Percentiles rank a stretch among this genome's conserved stretches.
Evolutionary conservation across 2,888 invertebrate genomes (phyloP).

Genomic region (Ametastegia equiseti): DNA sequence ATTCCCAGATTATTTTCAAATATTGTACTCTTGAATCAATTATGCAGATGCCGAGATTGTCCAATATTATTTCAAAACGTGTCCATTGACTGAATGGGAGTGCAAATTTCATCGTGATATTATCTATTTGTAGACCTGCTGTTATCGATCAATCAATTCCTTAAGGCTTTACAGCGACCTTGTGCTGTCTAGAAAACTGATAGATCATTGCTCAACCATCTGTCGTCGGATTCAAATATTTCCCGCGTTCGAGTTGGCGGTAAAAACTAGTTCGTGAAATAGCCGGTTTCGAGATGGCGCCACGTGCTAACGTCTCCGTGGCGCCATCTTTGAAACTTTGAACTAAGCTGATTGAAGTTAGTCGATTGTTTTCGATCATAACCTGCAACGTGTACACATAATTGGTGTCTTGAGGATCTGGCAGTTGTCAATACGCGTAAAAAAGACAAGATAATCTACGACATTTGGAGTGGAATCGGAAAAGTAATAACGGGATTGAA

Average conservation of each 20-base stretch:
- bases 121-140: too few relatives aligned
- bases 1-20: too few relatives aligned
- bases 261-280: not conserved
- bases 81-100: too few relatives aligned
- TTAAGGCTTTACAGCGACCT: too few relatives aligned
- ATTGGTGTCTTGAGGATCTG: not conserved
- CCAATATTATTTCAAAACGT: too few relatives aligned
- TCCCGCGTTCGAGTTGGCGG: not conserved
- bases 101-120: too few relatives aligned
- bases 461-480: not conserved
- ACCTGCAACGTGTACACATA: constrained; percentile 36
- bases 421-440: not conserved
- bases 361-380: not conserved
- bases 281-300: not conserved
- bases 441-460: not conserved
- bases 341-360: not conserved
- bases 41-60: too few relatives aligned
- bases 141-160: too few relatives aligned
- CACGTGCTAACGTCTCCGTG: not conserved
- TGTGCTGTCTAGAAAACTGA: too few relatives aligned
- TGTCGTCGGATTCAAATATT: not conserved
- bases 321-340: not conserved
- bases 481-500: not conserved
- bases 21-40: too few relatives aligned
- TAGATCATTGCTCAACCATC: too few relatives aligned